Evolutionary conservation across 2,888 invertebrate species (phyloP).

Genomic region (Orthonevra nobilis): DNA sequence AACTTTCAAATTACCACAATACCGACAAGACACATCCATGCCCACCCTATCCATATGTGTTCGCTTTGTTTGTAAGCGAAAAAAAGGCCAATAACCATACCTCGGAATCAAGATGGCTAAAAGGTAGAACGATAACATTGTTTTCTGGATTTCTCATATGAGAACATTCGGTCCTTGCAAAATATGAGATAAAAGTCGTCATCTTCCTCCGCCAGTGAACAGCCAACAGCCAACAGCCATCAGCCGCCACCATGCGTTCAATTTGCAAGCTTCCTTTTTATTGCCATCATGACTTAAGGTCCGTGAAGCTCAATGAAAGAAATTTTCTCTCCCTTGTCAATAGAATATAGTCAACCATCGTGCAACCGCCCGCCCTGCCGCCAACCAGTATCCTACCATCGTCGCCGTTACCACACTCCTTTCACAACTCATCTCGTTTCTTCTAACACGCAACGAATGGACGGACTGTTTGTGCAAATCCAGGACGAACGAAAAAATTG

Average conservation of each 20-base stretch:
- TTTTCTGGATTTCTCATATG: slow-evolving; percentile 61
- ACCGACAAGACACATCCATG: slow-evolving; percentile 58
- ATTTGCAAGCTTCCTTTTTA: slow-evolving; percentile 69
- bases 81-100: slow-evolving; percentile 65
- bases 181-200: slow-evolving; percentile 69
- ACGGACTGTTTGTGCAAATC: slow-evolving; percentile 46
- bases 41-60: slow-evolving; percentile 55
- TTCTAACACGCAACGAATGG: slow-evolving; percentile 40
- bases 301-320: slow-evolving; percentile 62
- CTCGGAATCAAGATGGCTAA: slow-evolving; percentile 69
- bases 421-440: no score
- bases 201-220: slow-evolving; percentile 23
- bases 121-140: slow-evolving; percentile 69
- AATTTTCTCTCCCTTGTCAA: slow-evolving; percentile 61
- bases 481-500: slow-evolving; percentile 41
- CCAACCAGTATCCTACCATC: no score
- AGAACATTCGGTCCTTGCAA: slow-evolving; percentile 63
- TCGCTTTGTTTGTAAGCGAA: slow-evolving; percentile 56
- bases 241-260: slow-evolving; percentile 58
- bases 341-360: slow-evolving; percentile 33
- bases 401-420: no score
- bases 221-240: no score
- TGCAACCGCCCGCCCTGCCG: slow-evolving; percentile 19
- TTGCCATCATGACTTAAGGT: slow-evolving; percentile 67
- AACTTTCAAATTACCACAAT: slow-evolving; percentile 70